A percentile compares a stretch with the other conserved stretches of the same genome.
Evolutionary conservation across 2,888 invertebrate genomes (phyloP).

Genomic region (Spilosoma lubricipeda): DNA sequence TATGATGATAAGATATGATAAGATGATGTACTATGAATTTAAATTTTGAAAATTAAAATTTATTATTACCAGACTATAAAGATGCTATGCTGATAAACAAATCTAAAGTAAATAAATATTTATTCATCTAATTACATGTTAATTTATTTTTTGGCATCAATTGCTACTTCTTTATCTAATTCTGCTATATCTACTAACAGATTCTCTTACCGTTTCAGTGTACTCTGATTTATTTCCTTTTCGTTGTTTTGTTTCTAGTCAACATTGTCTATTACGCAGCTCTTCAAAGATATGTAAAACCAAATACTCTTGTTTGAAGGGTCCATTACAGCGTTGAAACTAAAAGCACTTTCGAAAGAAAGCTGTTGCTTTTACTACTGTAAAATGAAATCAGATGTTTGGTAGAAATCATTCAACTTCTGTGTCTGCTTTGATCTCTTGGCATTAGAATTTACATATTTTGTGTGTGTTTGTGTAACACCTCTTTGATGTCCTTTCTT

Average conservation of each 20-base stretch:
- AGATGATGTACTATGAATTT: too few relatives aligned
- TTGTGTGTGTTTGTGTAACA: conserved; percentile 65
- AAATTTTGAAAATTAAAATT: too few relatives aligned
- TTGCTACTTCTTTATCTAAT: too few relatives aligned
- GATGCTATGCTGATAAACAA: too few relatives aligned
- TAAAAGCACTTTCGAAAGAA: conserved; percentile 38
- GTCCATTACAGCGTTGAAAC: conserved; percentile 5
- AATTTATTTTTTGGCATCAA: too few relatives aligned
- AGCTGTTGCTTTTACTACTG: conserved; percentile 44
- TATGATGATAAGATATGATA: too few relatives aligned
- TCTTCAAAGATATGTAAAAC: conserved; percentile 1
- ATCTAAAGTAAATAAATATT: too few relatives aligned
- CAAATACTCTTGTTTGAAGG: conserved; percentile 2
- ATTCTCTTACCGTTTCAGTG: not conserved
- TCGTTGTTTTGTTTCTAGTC: not conserved
- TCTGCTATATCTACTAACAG: not conserved
- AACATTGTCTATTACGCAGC: not conserved
- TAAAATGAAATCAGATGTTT: conserved; percentile 53
- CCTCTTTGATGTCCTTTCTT: conserved; percentile 80
- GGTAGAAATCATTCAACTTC: conserved; percentile 64
- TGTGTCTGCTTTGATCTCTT: conserved; percentile 76
- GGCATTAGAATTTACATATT: conserved; percentile 84
- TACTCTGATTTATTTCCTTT: not conserved
- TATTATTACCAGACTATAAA: too few relatives aligned
- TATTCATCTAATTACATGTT: too few relatives aligned